Evolutionary conservation across 2,797 vertebrate species (phyloP).

Genomic region (Manis crassicaudata): DNA sequence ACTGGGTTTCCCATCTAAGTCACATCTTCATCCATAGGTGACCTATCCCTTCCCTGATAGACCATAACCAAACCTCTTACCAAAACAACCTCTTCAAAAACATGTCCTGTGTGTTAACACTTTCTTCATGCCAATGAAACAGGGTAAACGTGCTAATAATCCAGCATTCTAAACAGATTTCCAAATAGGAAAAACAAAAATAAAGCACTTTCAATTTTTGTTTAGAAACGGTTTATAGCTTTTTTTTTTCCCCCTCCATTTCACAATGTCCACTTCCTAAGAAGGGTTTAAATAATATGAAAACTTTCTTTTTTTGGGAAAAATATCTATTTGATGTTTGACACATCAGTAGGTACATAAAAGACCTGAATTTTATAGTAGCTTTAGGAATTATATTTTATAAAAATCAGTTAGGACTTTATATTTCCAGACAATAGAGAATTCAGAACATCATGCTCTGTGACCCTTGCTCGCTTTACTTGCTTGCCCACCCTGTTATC

Average conservation of each 20-base stretch:
- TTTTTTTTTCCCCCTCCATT: conserved; percentile 63
- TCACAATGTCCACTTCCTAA: conserved; percentile 79
- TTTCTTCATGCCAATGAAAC: conserved; percentile 82
- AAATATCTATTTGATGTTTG: conserved; percentile 86
- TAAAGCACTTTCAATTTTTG: conserved; percentile 84
- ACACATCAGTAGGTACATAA: conserved; percentile 85
- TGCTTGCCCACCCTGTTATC: conserved; percentile 58
- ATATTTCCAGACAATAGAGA: conserved; percentile 86
- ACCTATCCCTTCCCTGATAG: conserved; percentile 75
- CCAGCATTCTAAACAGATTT: conserved; percentile 77
- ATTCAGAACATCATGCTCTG: conserved; percentile 72
- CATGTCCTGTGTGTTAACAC: neutral
- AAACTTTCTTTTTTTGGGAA: conserved; percentile 77
- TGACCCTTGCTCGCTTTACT: conserved; percentile 67
- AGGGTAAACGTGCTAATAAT: conserved; percentile 84
- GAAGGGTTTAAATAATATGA: conserved; percentile 79
- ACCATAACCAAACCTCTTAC: conserved; percentile 71
- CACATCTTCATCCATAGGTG: conserved; percentile 55
- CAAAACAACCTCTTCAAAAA: conserved; percentile 71
- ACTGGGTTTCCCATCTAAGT: conserved; percentile 15
- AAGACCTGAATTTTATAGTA: conserved; percentile 88
- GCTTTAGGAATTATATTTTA: conserved; percentile 88
- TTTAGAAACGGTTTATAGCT: conserved; percentile 83
- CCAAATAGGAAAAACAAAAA: conserved; percentile 77
- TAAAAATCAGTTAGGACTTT: conserved; percentile 87